phyloP scores from a whole-genome alignment of 92 coral and sea anemone species.

The Paramuricea clavata region DNA sequence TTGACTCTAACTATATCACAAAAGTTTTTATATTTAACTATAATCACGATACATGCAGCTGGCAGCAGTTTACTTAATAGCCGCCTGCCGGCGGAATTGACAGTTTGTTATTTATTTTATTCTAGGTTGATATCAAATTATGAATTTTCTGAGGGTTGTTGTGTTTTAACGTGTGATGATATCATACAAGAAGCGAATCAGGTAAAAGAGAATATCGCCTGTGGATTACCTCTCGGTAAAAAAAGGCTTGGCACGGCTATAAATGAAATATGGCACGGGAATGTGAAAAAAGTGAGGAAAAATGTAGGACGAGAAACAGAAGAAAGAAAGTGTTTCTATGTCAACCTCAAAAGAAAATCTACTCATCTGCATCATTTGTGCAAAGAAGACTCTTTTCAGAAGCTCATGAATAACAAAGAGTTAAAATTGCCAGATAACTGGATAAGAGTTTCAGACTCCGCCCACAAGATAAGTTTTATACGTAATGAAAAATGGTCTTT shows the following conservation, averaged over 20 bases:
- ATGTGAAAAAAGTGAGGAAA: background rate
- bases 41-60: too few relatives aligned
- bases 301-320: too few relatives aligned
- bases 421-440: constrained; percentile 2
- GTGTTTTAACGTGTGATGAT: background rate
- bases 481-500: constrained; percentile 31
- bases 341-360: background rate
- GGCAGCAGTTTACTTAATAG: too few relatives aligned
- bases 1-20: too few relatives aligned
- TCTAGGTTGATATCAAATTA: background rate
- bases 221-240: background rate
- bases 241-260: background rate
- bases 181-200: background rate
- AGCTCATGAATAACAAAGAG: background rate
- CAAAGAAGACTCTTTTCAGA: background rate
- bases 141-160: background rate
- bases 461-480: constrained; percentile 14
- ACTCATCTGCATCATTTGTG: background rate
- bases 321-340: background rate
- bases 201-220: background rate
- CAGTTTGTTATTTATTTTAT: too few relatives aligned
- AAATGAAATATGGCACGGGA: background rate
- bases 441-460: background rate
- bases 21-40: too few relatives aligned
- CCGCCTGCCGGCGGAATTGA: too few relatives aligned